These are phyloP conservation scores for Anagrus nilaparvatae DNA, from an alignment of 1,140 invertebrate species.

Conservation along the genomic window DNA sequence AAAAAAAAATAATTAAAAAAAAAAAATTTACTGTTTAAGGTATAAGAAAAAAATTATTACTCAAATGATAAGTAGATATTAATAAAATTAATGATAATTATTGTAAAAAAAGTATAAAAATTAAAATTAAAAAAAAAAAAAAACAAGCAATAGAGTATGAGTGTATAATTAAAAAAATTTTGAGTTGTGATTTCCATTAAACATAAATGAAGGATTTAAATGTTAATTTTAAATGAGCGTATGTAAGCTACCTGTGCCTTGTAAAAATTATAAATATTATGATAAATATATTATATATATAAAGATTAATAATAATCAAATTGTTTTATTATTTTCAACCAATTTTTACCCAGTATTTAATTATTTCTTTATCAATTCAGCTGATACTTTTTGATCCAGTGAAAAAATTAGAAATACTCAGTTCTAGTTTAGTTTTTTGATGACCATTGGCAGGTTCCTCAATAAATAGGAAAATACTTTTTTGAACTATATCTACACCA, in stretches of 20 bases:
- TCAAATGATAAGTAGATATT: slow-evolving; percentile 19
- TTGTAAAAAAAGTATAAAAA: slow-evolving; percentile 15
- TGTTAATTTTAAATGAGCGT: slow-evolving; percentile 12
- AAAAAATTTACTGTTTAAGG: not conserved
- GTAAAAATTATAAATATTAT: slow-evolving; percentile 38
- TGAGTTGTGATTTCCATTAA: slow-evolving; percentile 3
- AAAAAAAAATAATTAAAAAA: slow-evolving; percentile 1
- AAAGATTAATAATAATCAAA: slow-evolving; percentile 18
- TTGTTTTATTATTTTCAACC: too few species aligned
- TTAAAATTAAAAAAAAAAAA: slow-evolving; percentile 13
- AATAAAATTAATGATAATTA: slow-evolving; percentile 25
- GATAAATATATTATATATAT: slow-evolving; percentile 28
- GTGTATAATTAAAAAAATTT: slow-evolving; percentile 20
- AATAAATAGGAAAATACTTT: too few species aligned
- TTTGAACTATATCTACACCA: too few species aligned
- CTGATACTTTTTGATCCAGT: too few species aligned
- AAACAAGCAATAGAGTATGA: slow-evolving; percentile 3
- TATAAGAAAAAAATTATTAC: slow-evolving; percentile 2
- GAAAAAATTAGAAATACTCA: too few species aligned
- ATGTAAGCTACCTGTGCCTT: slow-evolving; percentile 44
- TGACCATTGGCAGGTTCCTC: too few species aligned
- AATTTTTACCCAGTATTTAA: too few species aligned
- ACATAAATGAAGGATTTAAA: not conserved
- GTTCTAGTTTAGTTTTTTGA: too few species aligned
- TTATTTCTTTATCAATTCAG: too few species aligned